Conservation (phyloP, 1,140 invertebrate species). For the Aphaenogaster floridana region DNA sequence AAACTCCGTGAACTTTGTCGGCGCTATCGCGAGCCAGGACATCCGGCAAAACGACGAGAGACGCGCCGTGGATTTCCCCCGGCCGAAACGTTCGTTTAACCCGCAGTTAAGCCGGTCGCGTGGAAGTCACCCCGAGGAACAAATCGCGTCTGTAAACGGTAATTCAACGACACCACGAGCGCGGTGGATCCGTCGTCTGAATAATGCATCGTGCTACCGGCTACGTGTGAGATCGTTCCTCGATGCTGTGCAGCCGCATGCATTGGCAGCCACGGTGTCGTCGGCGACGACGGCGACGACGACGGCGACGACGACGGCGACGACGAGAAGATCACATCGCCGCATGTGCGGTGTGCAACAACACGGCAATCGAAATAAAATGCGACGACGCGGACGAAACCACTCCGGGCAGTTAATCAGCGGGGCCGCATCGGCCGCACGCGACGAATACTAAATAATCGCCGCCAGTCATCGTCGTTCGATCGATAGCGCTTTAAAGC, state of each 20-base stretch:
- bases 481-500: slow-evolving; percentile 52
- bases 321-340: background rate
- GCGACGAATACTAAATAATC: slow-evolving; percentile 60
- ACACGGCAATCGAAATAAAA: slow-evolving; percentile 59
- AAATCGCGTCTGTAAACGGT: slow-evolving; percentile 64
- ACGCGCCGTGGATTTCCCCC: slow-evolving; percentile 1
- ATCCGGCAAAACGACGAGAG: slow-evolving; percentile 60
- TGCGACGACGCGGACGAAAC: slow-evolving; percentile 41
- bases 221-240: slow-evolving; percentile 53
- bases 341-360: slow-evolving; percentile 17
- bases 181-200: slow-evolving; percentile 52
- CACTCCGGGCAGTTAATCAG: slow-evolving; percentile 54
- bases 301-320: background rate
- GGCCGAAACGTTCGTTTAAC: slow-evolving; percentile 44
- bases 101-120: slow-evolving; percentile 59
- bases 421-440: slow-evolving; percentile 49
- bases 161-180: slow-evolving; percentile 51
- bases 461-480: slow-evolving; percentile 49
- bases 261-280: background rate
- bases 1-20: slow-evolving; percentile 56
- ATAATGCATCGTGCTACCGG: slow-evolving; percentile 57
- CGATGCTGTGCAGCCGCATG: slow-evolving; percentile 35
- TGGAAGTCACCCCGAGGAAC: slow-evolving; percentile 53
- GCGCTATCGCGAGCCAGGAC: slow-evolving; percentile 41
- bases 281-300: background rate